Conservation (phyloP, 2,888 invertebrate species). For the Alsophila aescularia region DNA sequence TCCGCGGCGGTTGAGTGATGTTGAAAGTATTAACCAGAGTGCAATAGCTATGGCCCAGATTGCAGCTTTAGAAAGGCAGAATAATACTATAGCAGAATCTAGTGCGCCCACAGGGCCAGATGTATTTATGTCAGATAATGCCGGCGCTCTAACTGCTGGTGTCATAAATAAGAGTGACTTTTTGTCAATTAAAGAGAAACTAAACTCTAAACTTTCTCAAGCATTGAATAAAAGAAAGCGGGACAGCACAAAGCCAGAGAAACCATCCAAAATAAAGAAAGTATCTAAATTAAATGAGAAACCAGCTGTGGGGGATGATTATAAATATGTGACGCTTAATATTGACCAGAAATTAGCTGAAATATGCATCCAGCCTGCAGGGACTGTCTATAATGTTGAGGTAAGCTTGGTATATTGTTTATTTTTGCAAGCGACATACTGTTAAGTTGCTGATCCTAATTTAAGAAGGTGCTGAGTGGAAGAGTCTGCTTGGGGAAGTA, state of each 20-base stretch:
- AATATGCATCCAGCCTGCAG: conserved; percentile 64
- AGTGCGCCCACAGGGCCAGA: conserved; percentile 31
- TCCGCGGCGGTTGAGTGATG: conserved; percentile 84
- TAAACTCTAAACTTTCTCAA: conserved; percentile 73
- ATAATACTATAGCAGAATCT: conserved; percentile 21
- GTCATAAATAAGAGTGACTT: conserved; percentile 76
- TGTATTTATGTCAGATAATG: conserved; percentile 51
- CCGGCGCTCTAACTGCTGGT: conserved; percentile 38
- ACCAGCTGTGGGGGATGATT: conserved; percentile 37
- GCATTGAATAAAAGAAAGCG: conserved; percentile 77
- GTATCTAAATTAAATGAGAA: conserved; percentile 44
- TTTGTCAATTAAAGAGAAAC: conserved; percentile 74
- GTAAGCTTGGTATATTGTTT: conserved; percentile 41
- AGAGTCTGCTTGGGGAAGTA: no score
- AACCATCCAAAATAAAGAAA: conserved; percentile 67
- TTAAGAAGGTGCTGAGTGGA: no score
- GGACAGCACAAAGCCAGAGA: conserved; percentile 64
- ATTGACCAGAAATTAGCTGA: conserved; percentile 69
- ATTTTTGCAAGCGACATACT: neutral
- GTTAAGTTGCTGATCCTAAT: no score
- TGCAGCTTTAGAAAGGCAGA: conserved; percentile 37
- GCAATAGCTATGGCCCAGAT: conserved; percentile 26
- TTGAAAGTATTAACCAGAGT: conserved; percentile 59
- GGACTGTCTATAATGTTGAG: conserved; percentile 59
- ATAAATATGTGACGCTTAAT: conserved; percentile 61